Conservation (phyloP, 2,888 invertebrate genomes). For the Agrypnus murinus region DNA sequence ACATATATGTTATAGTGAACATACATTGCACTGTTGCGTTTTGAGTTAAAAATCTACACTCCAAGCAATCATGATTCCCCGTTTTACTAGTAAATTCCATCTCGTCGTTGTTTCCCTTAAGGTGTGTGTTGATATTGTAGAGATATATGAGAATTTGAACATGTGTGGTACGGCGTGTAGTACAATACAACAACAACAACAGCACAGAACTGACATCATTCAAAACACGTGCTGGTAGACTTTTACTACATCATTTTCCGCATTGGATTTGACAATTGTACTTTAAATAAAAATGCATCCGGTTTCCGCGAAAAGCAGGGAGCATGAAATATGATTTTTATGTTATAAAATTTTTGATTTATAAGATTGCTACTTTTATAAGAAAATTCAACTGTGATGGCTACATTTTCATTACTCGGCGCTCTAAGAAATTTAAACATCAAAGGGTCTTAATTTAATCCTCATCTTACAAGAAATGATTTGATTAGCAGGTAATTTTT, state of each 20-base stretch:
- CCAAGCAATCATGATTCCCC: too few relatives aligned
- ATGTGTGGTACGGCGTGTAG: not conserved
- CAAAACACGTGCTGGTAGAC: constrained; percentile 1
- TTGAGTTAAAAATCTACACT: too few relatives aligned
- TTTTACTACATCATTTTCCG: constrained; percentile 2
- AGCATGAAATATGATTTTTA: constrained; percentile 21
- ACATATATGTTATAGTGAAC: too few relatives aligned
- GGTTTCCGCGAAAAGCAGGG: not conserved
- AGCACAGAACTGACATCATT: constrained; percentile 9
- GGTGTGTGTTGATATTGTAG: constrained; percentile 6
- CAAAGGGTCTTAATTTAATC: constrained; percentile 41
- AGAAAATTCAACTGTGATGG: constrained; percentile 14
- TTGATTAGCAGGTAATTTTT: constrained; percentile 29
- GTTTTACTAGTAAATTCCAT: too few relatives aligned
- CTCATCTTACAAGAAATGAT: constrained; percentile 29
- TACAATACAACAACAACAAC: not conserved
- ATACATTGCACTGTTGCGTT: too few relatives aligned
- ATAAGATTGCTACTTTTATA: constrained; percentile 24
- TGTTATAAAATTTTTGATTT: constrained; percentile 23
- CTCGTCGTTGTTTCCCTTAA: too few relatives aligned
- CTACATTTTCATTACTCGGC: constrained; percentile 32
- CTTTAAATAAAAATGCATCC: constrained; percentile 35
- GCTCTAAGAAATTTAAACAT: constrained; percentile 32
- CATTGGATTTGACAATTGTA: constrained; percentile 3
- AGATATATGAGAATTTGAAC: constrained; percentile 11